Base-by-base conservation (phyloP, 2,113 vertebrate genomes). In the Tragelaphus imberbis region DNA sequence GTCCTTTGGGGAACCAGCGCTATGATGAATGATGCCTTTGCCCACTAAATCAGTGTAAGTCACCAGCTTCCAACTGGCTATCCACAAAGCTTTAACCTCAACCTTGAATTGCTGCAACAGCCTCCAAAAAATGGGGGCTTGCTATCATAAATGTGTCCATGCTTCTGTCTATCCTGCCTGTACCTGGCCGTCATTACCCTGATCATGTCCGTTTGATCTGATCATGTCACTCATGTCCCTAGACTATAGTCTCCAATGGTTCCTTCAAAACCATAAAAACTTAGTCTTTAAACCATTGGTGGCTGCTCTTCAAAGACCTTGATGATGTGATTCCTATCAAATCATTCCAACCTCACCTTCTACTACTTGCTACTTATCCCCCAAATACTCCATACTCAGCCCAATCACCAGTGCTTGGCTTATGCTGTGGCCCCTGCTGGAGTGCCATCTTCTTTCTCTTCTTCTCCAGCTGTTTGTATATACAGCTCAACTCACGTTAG, bases 21-120 rank as follows among this genome's bases (percentile, higher is more conserved):
- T 9, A 21, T 94, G 96, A 97, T 84, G 68, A 96, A 96, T 95
- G 94, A 51, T 49, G 55, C 56, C 91, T 96, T 97, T 96, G 85
- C 21, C 93, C 94, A 94, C 81, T 97, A 84, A 97, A 85, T 96
- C 91, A 84, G 86, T 91, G 77, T 92, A 94, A 97, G 68, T 88
- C 36, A 79, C 51, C n/a, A 27, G 71, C 40, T 96, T 95, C 85
- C 68, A 94, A 81, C 77, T 94, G 94, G 68, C 94, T 88, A 27
- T 40, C 80, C 16, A 94, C 94, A 93, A 25, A 68, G 90, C 40
- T 40, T 95, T 95, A 82, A 44, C 36, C 27, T 92, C 56, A 53
- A 33, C 36, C 44, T 65, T 23, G 44, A 88, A 59, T 81, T 92
- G 51, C 25, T 40, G 7, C 47, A 96, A 47, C 19, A 95, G 84